These are phyloP conservation scores for Takifugu bimaculatus DNA, from an alignment of 2,113 vertebrate genomes.

Conservation along the genomic window DNA sequence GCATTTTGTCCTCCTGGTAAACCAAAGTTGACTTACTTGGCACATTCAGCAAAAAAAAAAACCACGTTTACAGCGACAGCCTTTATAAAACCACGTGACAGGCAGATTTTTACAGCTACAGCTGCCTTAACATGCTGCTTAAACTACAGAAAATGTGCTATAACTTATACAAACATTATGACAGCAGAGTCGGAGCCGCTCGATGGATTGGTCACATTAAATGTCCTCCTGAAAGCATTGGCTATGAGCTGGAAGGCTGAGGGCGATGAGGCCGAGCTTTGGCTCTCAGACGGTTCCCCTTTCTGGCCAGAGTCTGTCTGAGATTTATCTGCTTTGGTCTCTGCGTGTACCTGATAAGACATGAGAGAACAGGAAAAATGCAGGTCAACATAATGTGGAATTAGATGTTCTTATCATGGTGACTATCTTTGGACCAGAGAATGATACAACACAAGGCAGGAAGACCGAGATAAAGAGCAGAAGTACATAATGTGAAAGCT, in stretches of 20 bases:
- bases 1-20: constrained; percentile 44
- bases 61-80: background rate
- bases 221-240: constrained; percentile 64
- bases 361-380: constrained; percentile 39
- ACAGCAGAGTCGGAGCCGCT: constrained; percentile 41
- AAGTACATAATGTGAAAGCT: background rate
- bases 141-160: background rate
- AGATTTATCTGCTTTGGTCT: constrained; percentile 35
- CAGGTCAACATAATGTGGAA: constrained; percentile 14
- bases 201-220: constrained; percentile 39
- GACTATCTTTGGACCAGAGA: background rate
- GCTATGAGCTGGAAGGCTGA: constrained; percentile 65
- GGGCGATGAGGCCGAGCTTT: constrained; percentile 31
- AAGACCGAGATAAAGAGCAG: constrained; percentile 4
- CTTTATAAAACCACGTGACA: background rate
- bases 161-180: constrained; percentile 40
- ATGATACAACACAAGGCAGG: background rate
- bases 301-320: constrained; percentile 31
- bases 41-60: background rate
- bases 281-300: constrained; percentile 23
- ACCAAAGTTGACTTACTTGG: background rate
- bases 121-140: background rate
- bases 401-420: constrained; percentile 22
- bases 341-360: constrained; percentile 52
- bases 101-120: background rate